These are phyloP conservation scores for Sebastes miniatus DNA, from an alignment of 2,797 vertebrate genomes.

Conservation along the genomic window DNA sequence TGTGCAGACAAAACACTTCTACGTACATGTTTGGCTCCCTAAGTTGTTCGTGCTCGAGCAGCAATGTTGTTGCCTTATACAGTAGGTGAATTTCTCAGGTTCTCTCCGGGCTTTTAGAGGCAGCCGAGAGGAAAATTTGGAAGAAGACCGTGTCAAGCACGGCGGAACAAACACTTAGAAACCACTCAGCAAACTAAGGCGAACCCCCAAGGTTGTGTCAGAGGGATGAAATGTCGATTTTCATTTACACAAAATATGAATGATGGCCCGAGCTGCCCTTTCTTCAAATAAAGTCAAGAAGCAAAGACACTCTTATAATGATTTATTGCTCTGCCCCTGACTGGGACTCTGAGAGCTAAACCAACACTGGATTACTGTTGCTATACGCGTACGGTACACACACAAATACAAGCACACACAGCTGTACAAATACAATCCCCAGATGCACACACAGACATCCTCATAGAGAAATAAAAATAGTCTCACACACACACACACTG, in stretches of 20 bases:
- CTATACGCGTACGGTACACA: not conserved
- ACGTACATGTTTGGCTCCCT: not conserved
- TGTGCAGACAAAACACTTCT: not conserved
- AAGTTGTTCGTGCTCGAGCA: constrained; percentile 27
- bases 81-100: not conserved
- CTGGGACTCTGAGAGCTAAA: constrained; percentile 15
- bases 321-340: constrained; percentile 34
- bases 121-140: constrained; percentile 30
- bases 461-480: constrained; percentile 9
- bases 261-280: constrained; percentile 28
- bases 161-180: constrained; percentile 20
- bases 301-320: constrained; percentile 31
- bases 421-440: not conserved
- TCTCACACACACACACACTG: not conserved
- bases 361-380: constrained; percentile 26
- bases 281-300: constrained; percentile 38
- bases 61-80: not conserved
- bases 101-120: constrained; percentile 13
- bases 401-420: not conserved
- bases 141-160: constrained; percentile 16
- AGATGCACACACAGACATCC: not conserved
- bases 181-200: constrained; percentile 31
- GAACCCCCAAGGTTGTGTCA: constrained; percentile 32
- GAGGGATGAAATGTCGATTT: constrained; percentile 54
- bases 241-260: constrained; percentile 48